A percentile compares a stretch with the other conserved stretches of the same genome.
These are phyloP conservation scores for Luperina nickerlii DNA, from an alignment of 2,888 invertebrate species.

Conservation along the genomic window DNA sequence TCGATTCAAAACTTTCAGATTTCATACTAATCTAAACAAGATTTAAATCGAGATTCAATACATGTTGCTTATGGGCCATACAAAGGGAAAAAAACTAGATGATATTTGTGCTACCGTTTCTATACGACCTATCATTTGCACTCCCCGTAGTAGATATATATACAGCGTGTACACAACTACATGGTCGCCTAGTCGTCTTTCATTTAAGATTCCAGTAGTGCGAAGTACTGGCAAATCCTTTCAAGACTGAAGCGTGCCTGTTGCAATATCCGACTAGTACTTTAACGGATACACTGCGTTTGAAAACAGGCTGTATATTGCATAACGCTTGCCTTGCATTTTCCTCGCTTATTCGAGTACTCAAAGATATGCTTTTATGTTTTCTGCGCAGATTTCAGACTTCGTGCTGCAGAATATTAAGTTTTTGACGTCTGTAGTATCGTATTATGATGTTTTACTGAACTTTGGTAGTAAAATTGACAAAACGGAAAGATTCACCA, in stretches of 20 bases:
- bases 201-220: slow-evolving; percentile 50
- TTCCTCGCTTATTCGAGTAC: slow-evolving; percentile 43
- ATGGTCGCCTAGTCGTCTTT: slow-evolving; percentile 9
- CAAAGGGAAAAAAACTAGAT: background rate
- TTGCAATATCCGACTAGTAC: slow-evolving; percentile 60
- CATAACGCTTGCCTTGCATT: slow-evolving; percentile 47
- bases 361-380: slow-evolving; percentile 54
- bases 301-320: slow-evolving; percentile 43
- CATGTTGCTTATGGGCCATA: background rate
- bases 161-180: background rate
- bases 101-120: background rate
- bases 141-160: background rate
- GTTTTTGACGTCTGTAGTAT: slow-evolving; percentile 19
- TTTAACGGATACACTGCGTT: slow-evolving; percentile 27
- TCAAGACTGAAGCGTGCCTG: slow-evolving; percentile 51
- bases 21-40: background rate
- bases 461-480: background rate
- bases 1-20: background rate
- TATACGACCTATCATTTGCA: background rate
- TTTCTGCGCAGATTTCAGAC: slow-evolving; percentile 38
- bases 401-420: slow-evolving; percentile 42
- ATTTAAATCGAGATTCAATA: slow-evolving; percentile 11
- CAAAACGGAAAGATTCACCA: background rate
- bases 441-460: slow-evolving; percentile 11
- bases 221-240: slow-evolving; percentile 63